A percentile compares a stretch with the other conserved stretches of the same genome.
phyloP scores from a whole-genome alignment of 2,888 invertebrate species.

The Diachrysia chrysitis region DNA sequence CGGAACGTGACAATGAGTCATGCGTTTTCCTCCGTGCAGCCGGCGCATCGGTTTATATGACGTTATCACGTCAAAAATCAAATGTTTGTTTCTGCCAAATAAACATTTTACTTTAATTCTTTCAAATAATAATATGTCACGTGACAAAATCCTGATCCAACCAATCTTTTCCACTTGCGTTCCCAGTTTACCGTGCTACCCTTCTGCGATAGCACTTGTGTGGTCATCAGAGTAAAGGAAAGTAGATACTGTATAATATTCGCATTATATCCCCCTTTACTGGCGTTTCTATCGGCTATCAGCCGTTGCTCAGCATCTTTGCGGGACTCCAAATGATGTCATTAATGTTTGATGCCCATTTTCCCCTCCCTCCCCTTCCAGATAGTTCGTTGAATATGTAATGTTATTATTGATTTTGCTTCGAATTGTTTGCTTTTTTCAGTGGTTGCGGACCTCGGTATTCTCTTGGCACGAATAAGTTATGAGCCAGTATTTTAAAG shows the following conservation, averaged over 20 bases:
- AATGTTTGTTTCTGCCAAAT: too few relatives aligned
- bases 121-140: too few relatives aligned
- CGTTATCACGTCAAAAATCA: too few relatives aligned
- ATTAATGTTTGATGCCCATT: constrained; percentile 83
- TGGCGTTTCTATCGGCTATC: constrained; percentile 83
- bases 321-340: constrained; percentile 82
- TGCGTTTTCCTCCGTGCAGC: too few relatives aligned
- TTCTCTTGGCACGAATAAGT: constrained; percentile 29
- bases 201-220: constrained; percentile 45
- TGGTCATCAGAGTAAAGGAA: constrained; percentile 62
- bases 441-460: background rate
- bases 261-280: constrained; percentile 81
- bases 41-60: too few relatives aligned
- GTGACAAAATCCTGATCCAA: too few relatives aligned
- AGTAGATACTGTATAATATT: constrained; percentile 84
- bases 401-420: constrained; percentile 73
- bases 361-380: constrained; percentile 68
- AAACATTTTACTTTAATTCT: too few relatives aligned
- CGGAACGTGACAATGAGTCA: too few relatives aligned
- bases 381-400: constrained; percentile 79
- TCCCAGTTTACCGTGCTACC: constrained; percentile 24
- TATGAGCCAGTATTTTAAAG: constrained; percentile 28
- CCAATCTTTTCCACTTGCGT: background rate
- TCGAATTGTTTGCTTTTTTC: constrained; percentile 20
- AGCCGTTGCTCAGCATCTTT: constrained; percentile 83